Evolutionary conservation across 2,888 invertebrate genomes (phyloP).

Genomic region (Silvanus unidentatus): DNA sequence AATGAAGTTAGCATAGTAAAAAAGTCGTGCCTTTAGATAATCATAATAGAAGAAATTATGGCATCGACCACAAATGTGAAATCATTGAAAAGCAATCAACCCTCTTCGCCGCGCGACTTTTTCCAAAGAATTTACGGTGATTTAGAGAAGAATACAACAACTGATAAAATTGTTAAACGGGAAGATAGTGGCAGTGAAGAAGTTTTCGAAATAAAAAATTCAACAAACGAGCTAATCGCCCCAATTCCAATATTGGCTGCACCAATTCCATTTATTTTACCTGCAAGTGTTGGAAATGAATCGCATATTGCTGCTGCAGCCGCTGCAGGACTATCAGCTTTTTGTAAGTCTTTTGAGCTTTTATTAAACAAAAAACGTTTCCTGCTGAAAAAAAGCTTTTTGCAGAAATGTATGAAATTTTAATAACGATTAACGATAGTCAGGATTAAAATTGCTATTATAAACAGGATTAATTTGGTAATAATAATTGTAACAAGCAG

Average conservation of each 20-base stretch:
- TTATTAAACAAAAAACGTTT: neutral
- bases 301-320: conserved; percentile 51
- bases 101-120: conserved; percentile 74
- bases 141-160: conserved; percentile 49
- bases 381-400: neutral
- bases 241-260: conserved; percentile 40
- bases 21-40: too few species aligned
- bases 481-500: too few species aligned
- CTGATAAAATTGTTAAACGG: conserved; percentile 11
- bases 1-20: too few species aligned
- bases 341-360: conserved; percentile 44
- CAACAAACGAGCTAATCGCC: conserved; percentile 31
- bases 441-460: too few species aligned
- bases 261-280: conserved; percentile 40
- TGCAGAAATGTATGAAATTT: neutral
- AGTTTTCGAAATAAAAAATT: conserved; percentile 9
- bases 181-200: conserved; percentile 27
- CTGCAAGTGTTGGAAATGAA: conserved; percentile 34
- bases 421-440: too few species aligned
- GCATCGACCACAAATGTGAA: conserved; percentile 16
- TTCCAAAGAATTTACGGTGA: conserved; percentile 76
- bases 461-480: too few species aligned
- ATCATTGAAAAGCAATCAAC: conserved; percentile 44
- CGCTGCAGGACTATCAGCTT: conserved; percentile 51
- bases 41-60: too few species aligned